Evolutionary conservation across 1,140 invertebrate genomes (phyloP), one percentile per base, ranked within the genome.

Genomic region (Akabosia matsudoensis): DNA sequence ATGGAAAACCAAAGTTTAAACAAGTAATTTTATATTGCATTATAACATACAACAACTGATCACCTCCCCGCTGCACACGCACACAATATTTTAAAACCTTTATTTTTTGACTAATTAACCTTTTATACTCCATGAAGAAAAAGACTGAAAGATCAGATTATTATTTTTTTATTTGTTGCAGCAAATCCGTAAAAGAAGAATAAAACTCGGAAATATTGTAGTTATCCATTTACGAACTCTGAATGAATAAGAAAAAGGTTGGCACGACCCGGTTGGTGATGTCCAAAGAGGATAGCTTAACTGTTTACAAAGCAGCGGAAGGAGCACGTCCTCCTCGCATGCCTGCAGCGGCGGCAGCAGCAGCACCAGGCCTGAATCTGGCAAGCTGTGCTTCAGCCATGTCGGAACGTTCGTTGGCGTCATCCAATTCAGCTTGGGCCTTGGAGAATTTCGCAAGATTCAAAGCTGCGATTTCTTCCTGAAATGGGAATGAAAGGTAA

Each of bases 391-490:
- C 70, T 28, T 72, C 70, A 24, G 70, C 70, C 37, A 45, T 34
- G 33, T 72, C 70, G 14, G 18, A 7, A 4, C 70, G 31, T 34
- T 72, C 70, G 33, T 34, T 45, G 31, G 37, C 33, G 24, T 72
- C 70, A 22, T 72, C 70, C 70, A 72, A 51, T 26, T 72, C 70
- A n/a, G 33, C 33, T 72, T 72, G 70, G 2, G 70, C 70, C 24
- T 72, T 72, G 3, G 33, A 45, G 70, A 72, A 72, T 34, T 72
- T 72, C 33, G 70, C 70, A 2, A 72, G 37, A 51, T 72, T 72
- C 82, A 97, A 90, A 84, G 95, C 96, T 83, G 97, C 97, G 83
- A 98, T 96, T 87, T 98, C 96, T 88, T 98, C 96, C 88, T 89
- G 84, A 73, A 84, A 82, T 28, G 7, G 37, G 3, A 56, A 13